phyloP scores from a whole-genome alignment of 2,888 invertebrate species.

The Orthosia cruda region DNA sequence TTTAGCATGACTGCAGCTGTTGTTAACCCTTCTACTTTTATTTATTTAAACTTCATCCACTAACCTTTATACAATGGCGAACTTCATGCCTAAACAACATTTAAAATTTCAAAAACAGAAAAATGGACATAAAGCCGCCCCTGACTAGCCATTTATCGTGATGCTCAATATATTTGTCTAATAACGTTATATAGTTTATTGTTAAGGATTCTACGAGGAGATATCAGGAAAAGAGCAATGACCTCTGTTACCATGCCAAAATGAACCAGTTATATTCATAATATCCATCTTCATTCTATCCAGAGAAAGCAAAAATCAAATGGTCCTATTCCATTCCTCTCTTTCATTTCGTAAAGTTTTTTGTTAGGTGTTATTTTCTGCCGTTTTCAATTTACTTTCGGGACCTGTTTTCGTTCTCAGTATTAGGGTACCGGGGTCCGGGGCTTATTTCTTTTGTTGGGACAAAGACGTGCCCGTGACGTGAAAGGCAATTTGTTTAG shows the following conservation, averaged over 20 bases:
- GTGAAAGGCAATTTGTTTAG: constrained; percentile 38
- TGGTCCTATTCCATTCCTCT: constrained; percentile 36
- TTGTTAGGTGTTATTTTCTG: constrained; percentile 50
- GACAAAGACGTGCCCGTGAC: constrained; percentile 16
- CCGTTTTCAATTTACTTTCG: constrained; percentile 60
- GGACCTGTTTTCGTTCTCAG: constrained; percentile 31
- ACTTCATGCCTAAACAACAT: no score
- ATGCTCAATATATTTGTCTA: no score
- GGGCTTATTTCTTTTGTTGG: constrained; percentile 53
- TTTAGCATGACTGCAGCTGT: no score
- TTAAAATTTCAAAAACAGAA: no score
- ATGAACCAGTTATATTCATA: neutral
- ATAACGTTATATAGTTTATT: neutral
- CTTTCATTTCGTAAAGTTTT: constrained; percentile 46
- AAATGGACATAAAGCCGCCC: no score
- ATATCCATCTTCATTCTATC: no score
- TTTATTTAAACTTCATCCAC: no score
- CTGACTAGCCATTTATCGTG: no score
- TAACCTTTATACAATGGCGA: no score
- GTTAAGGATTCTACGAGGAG: neutral
- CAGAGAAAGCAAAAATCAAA: constrained; percentile 3
- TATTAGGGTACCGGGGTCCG: constrained; percentile 21
- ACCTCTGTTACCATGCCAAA: neutral
- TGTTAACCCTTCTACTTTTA: no score
- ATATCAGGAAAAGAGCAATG: neutral